Conservation (phyloP, 2,888 invertebrate genomes). For the Aphidoletes aphidimyza region DNA sequence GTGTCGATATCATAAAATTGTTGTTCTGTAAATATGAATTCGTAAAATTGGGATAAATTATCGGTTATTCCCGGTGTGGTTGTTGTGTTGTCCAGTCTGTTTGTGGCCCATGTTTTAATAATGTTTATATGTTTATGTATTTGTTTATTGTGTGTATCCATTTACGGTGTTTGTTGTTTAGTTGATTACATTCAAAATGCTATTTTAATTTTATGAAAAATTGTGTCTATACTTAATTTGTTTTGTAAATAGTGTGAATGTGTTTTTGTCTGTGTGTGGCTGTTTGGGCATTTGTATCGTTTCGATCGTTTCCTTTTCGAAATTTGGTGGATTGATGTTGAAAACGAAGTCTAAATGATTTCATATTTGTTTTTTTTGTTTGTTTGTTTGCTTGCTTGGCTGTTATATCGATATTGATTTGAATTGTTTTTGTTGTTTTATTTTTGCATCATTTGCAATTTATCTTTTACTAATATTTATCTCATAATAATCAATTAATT, state of each 20-base stretch:
- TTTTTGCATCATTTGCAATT: background rate
- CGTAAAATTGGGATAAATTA: background rate
- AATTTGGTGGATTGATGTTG: background rate
- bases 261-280: too few relatives aligned
- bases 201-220: conserved; percentile 40
- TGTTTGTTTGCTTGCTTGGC: background rate
- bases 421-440: background rate
- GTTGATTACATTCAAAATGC: conserved; percentile 8
- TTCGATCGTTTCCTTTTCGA: background rate
- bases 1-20: conserved; percentile 30
- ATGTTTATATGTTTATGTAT: background rate
- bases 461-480: conserved; percentile 13
- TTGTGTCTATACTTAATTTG: conserved; percentile 26
- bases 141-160: background rate
- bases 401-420: background rate
- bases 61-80: background rate
- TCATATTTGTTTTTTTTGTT: background rate
- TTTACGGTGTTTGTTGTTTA: background rate
- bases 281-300: too few relatives aligned
- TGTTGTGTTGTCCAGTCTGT: background rate
- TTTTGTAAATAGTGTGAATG: conserved; percentile 44
- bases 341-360: conserved; percentile 4
- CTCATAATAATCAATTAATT: conserved; percentile 51
- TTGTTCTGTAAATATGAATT: conserved; percentile 17
- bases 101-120: background rate